These are phyloP conservation scores for Drosophila quadrilineata DNA, from an alignment of 1,140 invertebrate species.

Conservation along the genomic window DNA sequence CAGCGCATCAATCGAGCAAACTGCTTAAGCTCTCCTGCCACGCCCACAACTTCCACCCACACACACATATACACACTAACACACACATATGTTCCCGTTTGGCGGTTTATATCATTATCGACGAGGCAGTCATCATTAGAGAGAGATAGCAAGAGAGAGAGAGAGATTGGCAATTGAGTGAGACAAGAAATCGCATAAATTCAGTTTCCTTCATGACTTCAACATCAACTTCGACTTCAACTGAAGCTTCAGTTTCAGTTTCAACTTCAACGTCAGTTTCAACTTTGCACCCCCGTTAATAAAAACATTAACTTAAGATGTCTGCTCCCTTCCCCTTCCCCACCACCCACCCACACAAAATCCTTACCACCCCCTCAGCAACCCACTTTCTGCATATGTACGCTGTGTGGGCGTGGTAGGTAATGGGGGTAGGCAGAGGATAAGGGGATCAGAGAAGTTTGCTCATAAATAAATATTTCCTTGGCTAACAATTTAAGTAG, in stretches of 20 bases:
- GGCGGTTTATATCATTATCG: slow-evolving; percentile 49
- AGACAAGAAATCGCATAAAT: slow-evolving; percentile 37
- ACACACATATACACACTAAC: slow-evolving; percentile 3
- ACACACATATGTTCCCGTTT: not conserved
- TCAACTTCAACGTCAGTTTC: slow-evolving; percentile 14
- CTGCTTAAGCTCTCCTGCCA: slow-evolving; percentile 46
- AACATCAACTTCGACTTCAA: not conserved
- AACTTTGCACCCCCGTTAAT: slow-evolving; percentile 46
- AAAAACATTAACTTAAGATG: slow-evolving; percentile 73
- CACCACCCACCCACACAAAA: no score
- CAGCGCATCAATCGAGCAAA: slow-evolving; percentile 44
- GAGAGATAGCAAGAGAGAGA: not conserved
- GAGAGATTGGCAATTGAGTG: not conserved
- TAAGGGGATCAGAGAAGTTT: slow-evolving; percentile 40
- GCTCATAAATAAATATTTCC: slow-evolving; percentile 74
- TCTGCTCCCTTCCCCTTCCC: not conserved
- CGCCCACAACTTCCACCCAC: slow-evolving; percentile 8
- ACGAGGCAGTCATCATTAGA: slow-evolving; percentile 36
- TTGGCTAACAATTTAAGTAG: slow-evolving; percentile 64
- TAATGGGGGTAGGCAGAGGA: not conserved
- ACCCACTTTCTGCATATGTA: no score
- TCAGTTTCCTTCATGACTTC: slow-evolving; percentile 19
- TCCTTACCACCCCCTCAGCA: no score
- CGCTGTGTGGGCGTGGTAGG: not conserved
- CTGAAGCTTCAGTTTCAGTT: slow-evolving; percentile 5